phyloP scores from a whole-genome alignment of 1,140 invertebrate genomes.

The Trissolcus basalis region DNA sequence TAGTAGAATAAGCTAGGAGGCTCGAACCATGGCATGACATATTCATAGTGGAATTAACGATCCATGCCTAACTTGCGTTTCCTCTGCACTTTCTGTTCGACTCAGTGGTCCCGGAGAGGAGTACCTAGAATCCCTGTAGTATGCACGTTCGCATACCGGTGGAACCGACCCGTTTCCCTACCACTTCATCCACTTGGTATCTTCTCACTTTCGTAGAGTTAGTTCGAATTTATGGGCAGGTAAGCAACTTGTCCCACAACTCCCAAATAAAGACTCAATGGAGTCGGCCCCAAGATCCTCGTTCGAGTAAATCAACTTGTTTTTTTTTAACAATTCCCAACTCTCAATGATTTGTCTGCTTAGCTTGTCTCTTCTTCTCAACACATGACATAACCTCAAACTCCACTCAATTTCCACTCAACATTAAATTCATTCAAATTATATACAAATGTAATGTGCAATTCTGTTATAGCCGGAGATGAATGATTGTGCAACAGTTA shows the following conservation, averaged over 20 bases:
- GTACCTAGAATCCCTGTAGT: slow-evolving; percentile 52
- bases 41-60: slow-evolving; percentile 72
- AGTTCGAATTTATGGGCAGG: slow-evolving; percentile 63
- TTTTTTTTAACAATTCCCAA: neutral
- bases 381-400: too few relatives aligned
- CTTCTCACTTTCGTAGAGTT: slow-evolving; percentile 56
- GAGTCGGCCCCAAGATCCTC: slow-evolving; percentile 11
- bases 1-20: slow-evolving; percentile 36
- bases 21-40: slow-evolving; percentile 61
- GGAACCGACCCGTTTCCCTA: slow-evolving; percentile 50
- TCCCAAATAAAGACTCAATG: slow-evolving; percentile 16
- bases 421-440: too few relatives aligned
- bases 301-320: slow-evolving; percentile 2
- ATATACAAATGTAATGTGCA: too few relatives aligned
- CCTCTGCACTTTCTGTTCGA: slow-evolving; percentile 29
- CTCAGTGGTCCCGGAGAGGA: slow-evolving; percentile 20
- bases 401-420: too few relatives aligned
- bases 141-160: slow-evolving; percentile 42
- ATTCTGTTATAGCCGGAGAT: too few relatives aligned
- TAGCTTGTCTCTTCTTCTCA: too few relatives aligned
- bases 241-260: slow-evolving; percentile 44
- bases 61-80: slow-evolving; percentile 63
- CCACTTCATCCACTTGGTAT: slow-evolving; percentile 44
- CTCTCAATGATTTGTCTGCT: too few relatives aligned
- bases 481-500: too few relatives aligned